Evolutionary conservation across 2,888 invertebrate species (phyloP).

Genomic region (Himalopsyche anomala): DNA sequence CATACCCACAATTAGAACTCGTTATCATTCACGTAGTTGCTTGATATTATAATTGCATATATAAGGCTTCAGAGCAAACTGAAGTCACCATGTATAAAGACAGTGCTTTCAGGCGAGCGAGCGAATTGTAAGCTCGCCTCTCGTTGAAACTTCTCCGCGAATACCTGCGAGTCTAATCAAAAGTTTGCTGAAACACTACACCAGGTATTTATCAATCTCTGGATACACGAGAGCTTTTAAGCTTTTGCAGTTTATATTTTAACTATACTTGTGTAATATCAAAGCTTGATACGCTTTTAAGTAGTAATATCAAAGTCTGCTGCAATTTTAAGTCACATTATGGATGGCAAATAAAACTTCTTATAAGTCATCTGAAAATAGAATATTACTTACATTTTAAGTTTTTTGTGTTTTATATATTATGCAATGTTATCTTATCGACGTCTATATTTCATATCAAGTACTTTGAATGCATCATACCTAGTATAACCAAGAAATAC

Average conservation of each 20-base stretch:
- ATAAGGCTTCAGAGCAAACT: neutral
- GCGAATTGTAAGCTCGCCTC: slow-evolving; percentile 9
- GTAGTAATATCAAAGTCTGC: neutral
- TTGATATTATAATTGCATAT: no score
- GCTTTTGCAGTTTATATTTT: neutral
- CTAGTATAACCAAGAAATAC: no score
- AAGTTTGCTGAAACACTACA: slow-evolving; percentile 8
- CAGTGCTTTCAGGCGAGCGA: slow-evolving; percentile 1
- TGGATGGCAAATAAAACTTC: no score
- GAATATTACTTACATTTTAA: no score
- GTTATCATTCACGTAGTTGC: no score
- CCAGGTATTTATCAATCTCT: slow-evolving; percentile 24
- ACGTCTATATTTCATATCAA: no score
- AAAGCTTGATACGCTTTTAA: neutral
- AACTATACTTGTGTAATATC: neutral
- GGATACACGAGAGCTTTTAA: slow-evolving; percentile 15
- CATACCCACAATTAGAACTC: no score
- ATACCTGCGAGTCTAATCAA: slow-evolving; percentile 31
- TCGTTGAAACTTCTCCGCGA: slow-evolving; percentile 32
- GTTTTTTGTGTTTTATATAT: no score
- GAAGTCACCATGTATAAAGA: slow-evolving; percentile 1
- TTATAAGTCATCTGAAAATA: no score
- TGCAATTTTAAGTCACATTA: no score
- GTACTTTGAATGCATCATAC: no score
- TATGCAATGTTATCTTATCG: no score